Percentiles rank a stretch among this genome's conserved stretches.
These are phyloP conservation scores for Mellivora capensis DNA, from an alignment of 2,113 vertebrate genomes.

Conservation along the genomic window DNA sequence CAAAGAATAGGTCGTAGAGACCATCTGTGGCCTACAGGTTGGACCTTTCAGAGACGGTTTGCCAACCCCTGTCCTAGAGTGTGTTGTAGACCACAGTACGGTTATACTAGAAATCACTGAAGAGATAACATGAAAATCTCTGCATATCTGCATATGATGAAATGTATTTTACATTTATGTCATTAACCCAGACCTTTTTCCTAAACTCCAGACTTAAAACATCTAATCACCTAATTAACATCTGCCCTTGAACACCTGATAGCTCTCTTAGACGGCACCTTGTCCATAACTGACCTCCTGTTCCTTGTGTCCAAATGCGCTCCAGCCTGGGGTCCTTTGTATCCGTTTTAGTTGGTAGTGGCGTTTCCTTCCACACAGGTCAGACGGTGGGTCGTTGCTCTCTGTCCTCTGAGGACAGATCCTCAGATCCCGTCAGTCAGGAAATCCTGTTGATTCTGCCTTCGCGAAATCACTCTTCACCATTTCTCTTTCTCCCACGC, in stretches of 20 bases:
- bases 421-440: not conserved
- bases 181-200: not conserved
- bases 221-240: not conserved
- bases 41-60: not conserved
- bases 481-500: not conserved
- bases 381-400: not conserved
- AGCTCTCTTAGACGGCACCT: not conserved
- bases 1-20: not conserved
- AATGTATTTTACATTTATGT: not conserved
- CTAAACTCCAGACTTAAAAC: not conserved
- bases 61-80: not conserved
- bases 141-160: not conserved
- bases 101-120: not conserved
- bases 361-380: not conserved
- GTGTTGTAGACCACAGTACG: not conserved
- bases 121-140: not conserved
- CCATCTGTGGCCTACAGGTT: not conserved
- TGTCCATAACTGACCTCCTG: not conserved
- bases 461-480: not conserved
- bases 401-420: not conserved
- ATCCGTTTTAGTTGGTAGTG: not conserved
- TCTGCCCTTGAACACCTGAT: not conserved
- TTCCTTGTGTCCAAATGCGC: not conserved
- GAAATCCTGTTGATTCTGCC: not conserved
- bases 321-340: not conserved